These are phyloP conservation scores for Halesus radiatus DNA, from an alignment of 1,140 invertebrate genomes.

Conservation along the genomic window DNA sequence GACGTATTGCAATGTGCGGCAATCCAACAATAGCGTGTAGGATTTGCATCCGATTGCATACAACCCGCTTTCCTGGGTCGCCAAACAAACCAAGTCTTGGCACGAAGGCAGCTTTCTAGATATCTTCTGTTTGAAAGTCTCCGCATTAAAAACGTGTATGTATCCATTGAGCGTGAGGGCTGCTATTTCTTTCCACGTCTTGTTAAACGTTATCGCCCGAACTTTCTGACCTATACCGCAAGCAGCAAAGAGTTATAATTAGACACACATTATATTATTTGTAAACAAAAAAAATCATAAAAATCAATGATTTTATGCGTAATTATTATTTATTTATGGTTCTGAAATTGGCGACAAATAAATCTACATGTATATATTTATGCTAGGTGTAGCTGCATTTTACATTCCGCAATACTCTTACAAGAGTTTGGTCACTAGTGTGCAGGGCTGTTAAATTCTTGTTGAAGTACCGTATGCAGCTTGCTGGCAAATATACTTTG, in stretches of 20 bases:
- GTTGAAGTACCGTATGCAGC: too few species aligned
- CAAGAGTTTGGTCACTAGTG: too few species aligned
- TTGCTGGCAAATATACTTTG: too few species aligned
- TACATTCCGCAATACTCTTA: too few species aligned
- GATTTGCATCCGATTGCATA: slow-evolving; percentile 96
- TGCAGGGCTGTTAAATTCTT: too few species aligned
- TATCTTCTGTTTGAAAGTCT: slow-evolving; percentile 87
- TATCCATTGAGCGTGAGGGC: slow-evolving; percentile 93
- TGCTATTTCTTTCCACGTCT: slow-evolving; percentile 88
- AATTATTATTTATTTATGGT: too few species aligned
- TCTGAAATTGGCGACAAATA: too few species aligned
- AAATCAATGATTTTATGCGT: too few species aligned
- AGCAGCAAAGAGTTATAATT: too few species aligned
- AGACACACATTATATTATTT: neutral
- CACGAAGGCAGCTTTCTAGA: slow-evolving; percentile 89
- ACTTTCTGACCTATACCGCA: slow-evolving; percentile 79
- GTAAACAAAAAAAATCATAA: too few species aligned
- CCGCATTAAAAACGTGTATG: slow-evolving; percentile 93
- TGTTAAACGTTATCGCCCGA: slow-evolving; percentile 90
- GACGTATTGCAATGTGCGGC: slow-evolving; percentile 84
- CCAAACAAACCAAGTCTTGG: slow-evolving; percentile 94
- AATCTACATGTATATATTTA: too few species aligned
- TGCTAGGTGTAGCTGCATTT: too few species aligned
- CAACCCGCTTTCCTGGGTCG: slow-evolving; percentile 80
- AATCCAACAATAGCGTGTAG: slow-evolving; percentile 91